These are phyloP conservation scores for Sycophaga agraensis DNA, from an alignment of 1,140 invertebrate species.

Conservation along the genomic window DNA sequence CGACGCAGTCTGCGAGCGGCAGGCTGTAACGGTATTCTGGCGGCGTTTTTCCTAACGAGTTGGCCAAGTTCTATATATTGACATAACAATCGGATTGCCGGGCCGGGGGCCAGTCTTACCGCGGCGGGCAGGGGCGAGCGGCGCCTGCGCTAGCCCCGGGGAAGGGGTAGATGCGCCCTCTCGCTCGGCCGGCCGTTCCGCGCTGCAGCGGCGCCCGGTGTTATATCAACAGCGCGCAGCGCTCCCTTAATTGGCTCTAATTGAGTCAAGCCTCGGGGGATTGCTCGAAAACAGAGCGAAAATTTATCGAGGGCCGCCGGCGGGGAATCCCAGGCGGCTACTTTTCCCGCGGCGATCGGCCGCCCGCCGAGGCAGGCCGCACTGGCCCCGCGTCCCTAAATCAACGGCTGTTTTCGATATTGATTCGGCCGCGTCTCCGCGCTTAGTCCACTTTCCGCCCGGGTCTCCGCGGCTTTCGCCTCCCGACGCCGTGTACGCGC, in stretches of 20 bases:
- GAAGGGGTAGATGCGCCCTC: no score
- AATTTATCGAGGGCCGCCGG: conserved; percentile 20
- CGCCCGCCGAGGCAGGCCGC: not conserved
- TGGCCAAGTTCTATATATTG: conserved; percentile 11
- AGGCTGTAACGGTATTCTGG: not conserved
- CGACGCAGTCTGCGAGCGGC: not conserved
- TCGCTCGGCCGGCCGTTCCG: no score
- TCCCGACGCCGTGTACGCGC: no score
- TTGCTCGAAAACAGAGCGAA: conserved; percentile 29
- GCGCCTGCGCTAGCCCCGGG: no score
- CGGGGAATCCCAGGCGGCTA: no score
- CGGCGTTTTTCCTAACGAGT: conserved; percentile 26
- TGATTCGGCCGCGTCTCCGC: no score
- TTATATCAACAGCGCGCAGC: conserved; percentile 28
- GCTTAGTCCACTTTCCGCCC: not conserved
- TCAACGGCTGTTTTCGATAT: conserved; percentile 11
- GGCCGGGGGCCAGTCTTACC: no score
- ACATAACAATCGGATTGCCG: conserved; percentile 13
- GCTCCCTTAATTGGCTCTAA: conserved; percentile 30
- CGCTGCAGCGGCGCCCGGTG: not conserved
- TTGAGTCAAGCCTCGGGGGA: conserved; percentile 28
- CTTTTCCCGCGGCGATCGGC: not conserved
- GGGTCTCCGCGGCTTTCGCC: not conserved
- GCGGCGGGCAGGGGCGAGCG: no score
- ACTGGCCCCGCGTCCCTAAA: conserved; percentile 2